Evolutionary conservation across 2,113 vertebrate species (phyloP), one percentile per base, ranked within the genome.

Genomic region (Gobiocypris rarus): DNA sequence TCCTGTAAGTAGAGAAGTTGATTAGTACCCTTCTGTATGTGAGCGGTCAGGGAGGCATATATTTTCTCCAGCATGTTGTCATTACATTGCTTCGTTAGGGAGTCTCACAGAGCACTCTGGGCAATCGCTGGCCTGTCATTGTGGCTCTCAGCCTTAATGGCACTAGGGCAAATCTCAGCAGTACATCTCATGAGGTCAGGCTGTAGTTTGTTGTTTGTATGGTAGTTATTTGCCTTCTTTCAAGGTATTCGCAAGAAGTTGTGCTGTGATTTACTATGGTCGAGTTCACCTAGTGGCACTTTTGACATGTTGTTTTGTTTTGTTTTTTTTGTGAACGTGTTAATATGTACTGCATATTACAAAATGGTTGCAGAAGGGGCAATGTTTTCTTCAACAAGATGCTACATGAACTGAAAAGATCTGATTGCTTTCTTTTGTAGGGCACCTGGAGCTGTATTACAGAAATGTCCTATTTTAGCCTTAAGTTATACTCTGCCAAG

Each of bases 51-150:
- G 70, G 82, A 93, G 89, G 89, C 89, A 54, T 94, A 91, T 93
- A 67, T 94, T 93, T 94, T 93, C 90, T 92, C 85, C 91, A 92
- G 90, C 90, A 89, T 89, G 90, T 89, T 93, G 87, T 94, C 90
- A 93, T 94, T 94, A 92, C 83, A 74, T 86, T 87, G 84, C 88
- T 87, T 89, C n/a, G 59, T 92, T 90, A 90, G 91, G 88, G 88
- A 88, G 90, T 85, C 38, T 85, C 80, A 81, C 59, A 28, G 88
- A 87, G 82, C 91, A 87, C 87, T 87, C 52, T 88, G 91, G 88
- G 89, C 90, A 89, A 89, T 75, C 76, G 88, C 54, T 70, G 86
- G 87, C 88, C 90, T 91, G 87, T 90, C 54, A 89, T 91, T 92
- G 86, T 81, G 67, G 54, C 88, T 75, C 70, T 85, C 75, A 19